Evolutionary conservation across 2,797 vertebrate genomes (phyloP).

Genomic region (Melopsittacus undulatus): DNA sequence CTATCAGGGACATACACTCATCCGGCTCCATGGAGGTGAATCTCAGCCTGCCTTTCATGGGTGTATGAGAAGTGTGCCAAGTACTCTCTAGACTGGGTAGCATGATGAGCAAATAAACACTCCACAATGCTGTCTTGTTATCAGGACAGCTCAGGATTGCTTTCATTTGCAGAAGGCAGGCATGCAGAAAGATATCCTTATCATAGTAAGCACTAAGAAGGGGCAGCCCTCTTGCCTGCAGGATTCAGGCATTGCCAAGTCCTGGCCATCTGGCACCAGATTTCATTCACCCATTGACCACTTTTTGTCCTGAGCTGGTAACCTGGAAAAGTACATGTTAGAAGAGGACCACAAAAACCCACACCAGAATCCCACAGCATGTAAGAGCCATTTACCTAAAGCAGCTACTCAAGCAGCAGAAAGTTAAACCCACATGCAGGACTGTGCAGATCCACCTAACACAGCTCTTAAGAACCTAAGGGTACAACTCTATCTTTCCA

Average conservation of each 20-base stretch:
- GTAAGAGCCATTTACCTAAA: background rate
- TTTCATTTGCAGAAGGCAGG: background rate
- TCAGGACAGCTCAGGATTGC: background rate
- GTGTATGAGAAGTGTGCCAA: background rate
- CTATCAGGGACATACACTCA: background rate
- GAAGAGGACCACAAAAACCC: background rate
- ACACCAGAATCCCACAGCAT: background rate
- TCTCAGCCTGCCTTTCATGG: background rate
- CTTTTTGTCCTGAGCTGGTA: background rate
- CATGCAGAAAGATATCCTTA: background rate
- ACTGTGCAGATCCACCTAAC: background rate
- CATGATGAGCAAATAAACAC: background rate
- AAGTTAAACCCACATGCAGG: background rate
- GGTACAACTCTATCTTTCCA: background rate
- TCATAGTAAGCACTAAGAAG: background rate
- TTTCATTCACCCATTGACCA: background rate
- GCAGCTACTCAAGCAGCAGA: background rate
- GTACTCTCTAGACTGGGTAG: background rate
- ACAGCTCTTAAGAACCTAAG: background rate
- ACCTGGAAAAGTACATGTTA: background rate
- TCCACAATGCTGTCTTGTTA: background rate
- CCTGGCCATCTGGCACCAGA: background rate
- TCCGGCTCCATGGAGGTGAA: background rate
- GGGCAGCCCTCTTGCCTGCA: background rate
- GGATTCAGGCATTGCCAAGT: background rate